Conservation (phyloP, 1,140 invertebrate species). For the Latrodectus geometricus region DNA sequence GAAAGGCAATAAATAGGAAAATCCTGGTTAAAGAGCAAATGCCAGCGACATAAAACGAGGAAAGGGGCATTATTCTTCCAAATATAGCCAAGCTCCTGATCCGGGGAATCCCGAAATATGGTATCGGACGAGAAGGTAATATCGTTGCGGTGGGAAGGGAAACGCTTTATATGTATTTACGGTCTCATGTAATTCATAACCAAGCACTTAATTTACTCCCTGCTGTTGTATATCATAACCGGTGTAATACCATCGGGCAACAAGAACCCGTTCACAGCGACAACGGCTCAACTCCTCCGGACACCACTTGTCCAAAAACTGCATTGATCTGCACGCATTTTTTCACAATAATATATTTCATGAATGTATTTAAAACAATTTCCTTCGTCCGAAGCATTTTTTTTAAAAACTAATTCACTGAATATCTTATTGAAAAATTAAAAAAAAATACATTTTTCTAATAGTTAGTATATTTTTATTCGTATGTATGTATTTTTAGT, state of each 20-base stretch:
- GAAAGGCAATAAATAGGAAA: background rate
- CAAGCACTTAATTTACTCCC: conserved; percentile 5
- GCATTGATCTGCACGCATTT: no score
- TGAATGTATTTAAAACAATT: no score
- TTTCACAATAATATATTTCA: no score
- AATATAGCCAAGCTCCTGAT: background rate
- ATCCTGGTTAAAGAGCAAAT: background rate
- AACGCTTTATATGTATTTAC: conserved; percentile 33
- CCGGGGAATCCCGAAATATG: background rate
- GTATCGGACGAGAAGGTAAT: background rate
- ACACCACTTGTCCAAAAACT: no score
- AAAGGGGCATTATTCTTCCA: background rate
- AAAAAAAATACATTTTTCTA: no score
- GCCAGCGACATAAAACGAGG: background rate
- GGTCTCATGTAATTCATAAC: conserved; percentile 47
- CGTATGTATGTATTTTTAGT: no score
- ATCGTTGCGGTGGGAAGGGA: background rate
- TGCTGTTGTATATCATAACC: conserved; percentile 26
- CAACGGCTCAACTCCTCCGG: no score
- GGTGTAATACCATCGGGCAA: background rate
- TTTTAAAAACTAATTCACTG: no score
- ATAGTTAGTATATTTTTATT: no score
- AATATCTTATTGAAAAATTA: no score
- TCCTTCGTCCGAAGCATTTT: no score
- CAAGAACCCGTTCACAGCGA: background rate